Base-by-base conservation (phyloP, 2,888 invertebrate genomes). In the Cataglyphis altisquamis region DNA sequence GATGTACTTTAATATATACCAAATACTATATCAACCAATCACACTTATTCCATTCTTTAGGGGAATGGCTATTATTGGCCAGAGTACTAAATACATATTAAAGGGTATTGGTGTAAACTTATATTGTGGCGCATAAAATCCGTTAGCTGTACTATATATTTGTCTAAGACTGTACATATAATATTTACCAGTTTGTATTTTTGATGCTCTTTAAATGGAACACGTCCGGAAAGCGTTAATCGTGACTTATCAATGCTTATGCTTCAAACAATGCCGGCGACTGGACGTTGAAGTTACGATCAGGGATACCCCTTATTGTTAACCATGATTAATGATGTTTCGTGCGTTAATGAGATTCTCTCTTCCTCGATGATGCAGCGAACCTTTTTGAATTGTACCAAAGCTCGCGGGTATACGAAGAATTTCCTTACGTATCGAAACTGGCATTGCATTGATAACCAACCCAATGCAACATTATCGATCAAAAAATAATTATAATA, bases 241-340 rank as follows among this genome's bases (percentile, higher is more conserved):
- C 55, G 72, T 66, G 77, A 67, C 81, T 75, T 70, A 82, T 82
- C 70, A 55, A 32, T 74, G 52, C 57, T 72, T 45, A 48, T 52
- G n/a, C 55, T 12, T 78, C 39, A 74, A 83, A 83, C 80, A 88
- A 89, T 70, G 39, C 57, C 52, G 10, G 60, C 3, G 75, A 62
- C 41, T 29, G 55, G 25, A 60, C 75, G 80, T 85, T 82, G 82
- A 83, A 70, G 75, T 63, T 75, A 21, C 80, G 67, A 67, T 62
- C 83, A 83, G 72, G 75, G 82, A 52, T 68, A 68, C 39, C 88
- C 86, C 88, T 90, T 36, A 36, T 91, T 89, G 90, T 90, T 87
- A 87, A 88, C 84, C 85, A 83, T 90, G 88, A 90, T 91, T 91
- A 90, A 91, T 87, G 90, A 86, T 84, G 82, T 74, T 68, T 75